These are phyloP conservation scores for Lethrus apterus DNA, from an alignment of 1,140 invertebrate species.

Conservation along the genomic window DNA sequence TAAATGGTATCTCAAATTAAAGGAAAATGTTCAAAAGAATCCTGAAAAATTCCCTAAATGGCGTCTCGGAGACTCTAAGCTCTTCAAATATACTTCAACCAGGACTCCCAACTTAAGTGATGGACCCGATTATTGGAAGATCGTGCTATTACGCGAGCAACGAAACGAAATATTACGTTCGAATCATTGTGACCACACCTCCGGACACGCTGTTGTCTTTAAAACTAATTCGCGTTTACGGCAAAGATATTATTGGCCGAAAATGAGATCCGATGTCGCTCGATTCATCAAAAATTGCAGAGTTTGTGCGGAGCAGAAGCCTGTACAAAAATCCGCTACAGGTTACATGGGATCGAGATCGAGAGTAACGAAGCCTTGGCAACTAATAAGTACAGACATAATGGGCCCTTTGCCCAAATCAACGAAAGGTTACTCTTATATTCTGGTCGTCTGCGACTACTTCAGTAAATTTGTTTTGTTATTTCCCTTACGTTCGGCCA, in stretches of 20 bases:
- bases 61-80: not conserved
- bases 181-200: not conserved
- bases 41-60: not conserved
- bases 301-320: conserved; percentile 2
- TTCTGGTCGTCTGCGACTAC: conserved; percentile 19
- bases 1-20: not conserved
- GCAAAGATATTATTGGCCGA: conserved; percentile 7
- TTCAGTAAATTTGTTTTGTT: conserved; percentile 12
- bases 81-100: not conserved
- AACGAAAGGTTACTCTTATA: conserved; percentile 3
- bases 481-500: conserved; percentile 10
- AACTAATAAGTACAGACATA: conserved; percentile 4
- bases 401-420: conserved; percentile 8
- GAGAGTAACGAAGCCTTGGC: not conserved
- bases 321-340: not conserved
- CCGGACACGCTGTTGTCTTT: conserved; percentile 3
- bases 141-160: no score
- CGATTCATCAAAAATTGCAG: not conserved
- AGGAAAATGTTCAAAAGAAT: not conserved
- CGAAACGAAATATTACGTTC: not conserved
- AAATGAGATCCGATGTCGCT: not conserved
- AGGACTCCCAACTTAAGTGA: not conserved
- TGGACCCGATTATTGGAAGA: not conserved
- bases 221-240: conserved; percentile 3
- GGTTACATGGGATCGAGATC: conserved; percentile 5